A percentile compares a stretch with the other conserved stretches of the same genome.
Conservation (phyloP, 2,113 vertebrate species). For the Notarius lentiginosus region DNA sequence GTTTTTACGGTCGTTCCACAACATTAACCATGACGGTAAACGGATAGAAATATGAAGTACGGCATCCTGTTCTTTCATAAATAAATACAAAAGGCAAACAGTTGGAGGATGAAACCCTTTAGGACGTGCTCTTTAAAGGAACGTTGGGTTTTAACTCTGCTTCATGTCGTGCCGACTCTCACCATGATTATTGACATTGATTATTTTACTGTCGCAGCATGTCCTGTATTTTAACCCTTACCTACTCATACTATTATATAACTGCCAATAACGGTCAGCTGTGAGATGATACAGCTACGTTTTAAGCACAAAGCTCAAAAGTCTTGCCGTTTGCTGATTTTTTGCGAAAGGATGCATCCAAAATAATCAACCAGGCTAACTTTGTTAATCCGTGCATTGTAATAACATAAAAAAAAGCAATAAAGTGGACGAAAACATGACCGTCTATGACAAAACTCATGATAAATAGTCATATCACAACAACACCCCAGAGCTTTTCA, state of each 20-base stretch:
- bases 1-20: background rate
- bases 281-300: background rate
- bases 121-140: background rate
- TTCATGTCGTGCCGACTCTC: too few species aligned
- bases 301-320: background rate
- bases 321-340: background rate
- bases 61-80: background rate
- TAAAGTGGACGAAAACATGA: background rate
- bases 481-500: background rate
- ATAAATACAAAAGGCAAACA: background rate
- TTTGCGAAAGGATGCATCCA: background rate
- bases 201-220: too few species aligned
- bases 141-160: too few species aligned
- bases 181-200: too few species aligned
- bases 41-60: background rate
- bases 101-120: too few species aligned
- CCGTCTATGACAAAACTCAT: background rate
- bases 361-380: background rate
- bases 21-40: background rate
- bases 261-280: too few species aligned
- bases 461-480: background rate
- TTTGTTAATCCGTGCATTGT: background rate
- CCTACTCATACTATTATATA: too few species aligned
- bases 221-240: too few species aligned
- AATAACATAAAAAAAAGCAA: background rate